Conservation (phyloP, 2,113 vertebrate genomes). For the Progne subis region DNA sequence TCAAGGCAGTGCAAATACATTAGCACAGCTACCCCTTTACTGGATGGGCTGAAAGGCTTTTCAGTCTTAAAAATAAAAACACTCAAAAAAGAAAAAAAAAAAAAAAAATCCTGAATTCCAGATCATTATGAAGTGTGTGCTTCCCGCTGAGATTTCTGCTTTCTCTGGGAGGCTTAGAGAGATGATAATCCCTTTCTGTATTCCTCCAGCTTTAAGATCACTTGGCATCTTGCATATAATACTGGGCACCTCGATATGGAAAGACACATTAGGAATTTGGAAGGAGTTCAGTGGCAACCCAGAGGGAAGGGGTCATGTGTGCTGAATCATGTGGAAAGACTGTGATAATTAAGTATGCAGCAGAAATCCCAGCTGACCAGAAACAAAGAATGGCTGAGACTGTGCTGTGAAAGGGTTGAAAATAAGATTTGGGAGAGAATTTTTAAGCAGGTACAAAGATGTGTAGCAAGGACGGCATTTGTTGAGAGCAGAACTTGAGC, state of each 20-base stretch:
- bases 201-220: slow-evolving; percentile 41
- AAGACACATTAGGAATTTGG: slow-evolving; percentile 60
- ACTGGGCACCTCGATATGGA: slow-evolving; percentile 33
- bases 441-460: neutral
- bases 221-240: neutral
- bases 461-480: neutral
- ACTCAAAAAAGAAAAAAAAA: neutral
- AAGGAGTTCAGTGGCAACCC: slow-evolving; percentile 42
- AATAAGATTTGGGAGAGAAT: slow-evolving; percentile 23
- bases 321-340: slow-evolving; percentile 57
- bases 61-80: neutral
- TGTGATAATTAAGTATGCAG: slow-evolving; percentile 42
- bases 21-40: neutral
- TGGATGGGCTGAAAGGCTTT: slow-evolving; percentile 29
- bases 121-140: neutral
- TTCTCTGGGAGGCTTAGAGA: slow-evolving; percentile 18
- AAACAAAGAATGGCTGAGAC: slow-evolving; percentile 27
- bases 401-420: neutral
- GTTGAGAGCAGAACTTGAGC: neutral
- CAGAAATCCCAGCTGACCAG: slow-evolving; percentile 42
- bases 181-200: slow-evolving; percentile 38
- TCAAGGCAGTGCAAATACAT: neutral
- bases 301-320: slow-evolving; percentile 26
- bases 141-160: neutral
- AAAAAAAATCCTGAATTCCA: neutral